Base-by-base conservation (phyloP, 2,888 invertebrate species). In the Zeuzera pyrina region DNA sequence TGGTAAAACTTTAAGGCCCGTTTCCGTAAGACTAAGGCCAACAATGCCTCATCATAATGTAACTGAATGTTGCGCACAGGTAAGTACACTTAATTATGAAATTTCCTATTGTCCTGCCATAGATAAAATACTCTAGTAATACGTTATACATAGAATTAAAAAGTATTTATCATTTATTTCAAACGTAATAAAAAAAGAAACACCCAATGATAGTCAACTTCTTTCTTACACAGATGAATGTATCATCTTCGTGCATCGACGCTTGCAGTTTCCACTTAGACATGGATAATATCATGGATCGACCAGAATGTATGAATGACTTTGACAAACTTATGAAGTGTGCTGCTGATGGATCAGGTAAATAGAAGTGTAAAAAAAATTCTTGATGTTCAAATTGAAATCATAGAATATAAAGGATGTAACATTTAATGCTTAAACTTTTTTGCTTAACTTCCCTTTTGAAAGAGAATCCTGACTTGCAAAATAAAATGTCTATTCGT, bases 271-370 rank as follows among this genome's bases (percentile, higher is more conserved):
- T 92, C 74, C 92, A 92, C 56, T 73, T 94, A 31, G 93, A 94
- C 57, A 91, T 94, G 63, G 93, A 93, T 60, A 89, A 89, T 30
- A 91, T 94, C 27, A 90, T 92, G 63, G 91, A 92, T 70, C 86
- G 89, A 26, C 91, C 92, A 0, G 90, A 92, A 57, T 94, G 94
- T 62, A 88, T 93, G 57, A 86, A 88, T 38, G 94, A 94, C 70
- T 91, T 93, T 57, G 91, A 93, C 61, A 94, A 94, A 55, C 78
- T 94, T 30, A 93, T 94, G 92, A 90, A 89, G 55, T 94, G 94
- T 55, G 93, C 93, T 0, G 91, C 94, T 1, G 91, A 91, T 48
- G 90, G 90, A 3, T 90, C 88, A 35, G 88, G 88, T 88, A 59
- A 57, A 45, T 12, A 3, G 4, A 15, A 12, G n/a, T n/a, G n/a